Base-by-base conservation (phyloP, 2,113 vertebrate species). In the Equus przewalskii region DNA sequence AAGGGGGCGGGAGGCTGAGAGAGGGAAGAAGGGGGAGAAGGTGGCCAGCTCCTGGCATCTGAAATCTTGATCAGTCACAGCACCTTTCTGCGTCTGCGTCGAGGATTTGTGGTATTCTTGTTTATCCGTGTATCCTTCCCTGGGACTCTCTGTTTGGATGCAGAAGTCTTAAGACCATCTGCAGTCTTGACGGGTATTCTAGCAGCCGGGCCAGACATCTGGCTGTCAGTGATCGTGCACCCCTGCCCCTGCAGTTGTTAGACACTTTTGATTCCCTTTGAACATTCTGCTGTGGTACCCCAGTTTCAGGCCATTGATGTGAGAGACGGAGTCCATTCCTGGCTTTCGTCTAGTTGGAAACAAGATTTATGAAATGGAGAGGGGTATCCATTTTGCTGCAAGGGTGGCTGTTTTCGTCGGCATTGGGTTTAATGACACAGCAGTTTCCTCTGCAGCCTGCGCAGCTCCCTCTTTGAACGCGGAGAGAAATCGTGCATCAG, bases 171-270 rank as follows among this genome's bases (percentile, higher is more conserved):
- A 58, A 87, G 97, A 98, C 98, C 98, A 98, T 99, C 99, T 99
- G 98, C 98, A 98, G 94, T 95, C 98, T 98, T 97, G 97, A 97
- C 92, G 98, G 98, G 92, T 89, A 98, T 94, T 97, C 90, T 41
- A 97, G 96, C 98, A 98, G 99, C 99, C 99, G 96, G 95, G 98
- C 98, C 98, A 98, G 99, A 98, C 98, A 98, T 99, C 98, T 99
- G 99, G 98, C 97, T 99, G 98, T 99, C 98, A 98, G 98, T 99
- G 99, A 99, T 98, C 99, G 99, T 99, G 98, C 98, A 98, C 99
- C 99, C 96, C 98, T 99, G 98, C 96, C 98, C 99, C 99, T 98
- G 98, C 98, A 99, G 99, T 99, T 99, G 99, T 98, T 98, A 99
- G 99, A 98, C 98, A 98, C 98, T 98, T 98, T 96, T 89, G 97